phyloP scores from a whole-genome alignment of 1,140 invertebrate genomes.

The Callitettix versicolor region DNA sequence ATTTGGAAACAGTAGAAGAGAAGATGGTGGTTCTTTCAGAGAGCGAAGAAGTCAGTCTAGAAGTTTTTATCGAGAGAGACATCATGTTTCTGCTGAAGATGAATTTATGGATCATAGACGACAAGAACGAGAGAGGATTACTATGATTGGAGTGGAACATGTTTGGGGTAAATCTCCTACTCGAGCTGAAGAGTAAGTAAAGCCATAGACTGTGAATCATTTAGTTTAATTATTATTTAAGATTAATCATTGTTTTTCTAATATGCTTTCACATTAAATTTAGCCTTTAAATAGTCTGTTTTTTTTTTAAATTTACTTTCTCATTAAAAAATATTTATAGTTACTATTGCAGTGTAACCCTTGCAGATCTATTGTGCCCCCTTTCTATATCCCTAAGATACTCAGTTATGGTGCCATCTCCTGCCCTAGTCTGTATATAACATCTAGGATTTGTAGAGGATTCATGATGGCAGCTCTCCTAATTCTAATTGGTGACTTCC shows the following conservation, averaged over 20 bases:
- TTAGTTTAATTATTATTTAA: neutral
- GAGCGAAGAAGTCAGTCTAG: slow-evolving; percentile 6
- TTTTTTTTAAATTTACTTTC: neutral
- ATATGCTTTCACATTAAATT: neutral
- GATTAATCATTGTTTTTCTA: neutral
- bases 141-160: slow-evolving; percentile 48
- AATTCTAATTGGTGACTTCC: too few relatives aligned
- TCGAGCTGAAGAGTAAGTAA: slow-evolving; percentile 43
- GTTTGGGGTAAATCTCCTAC: slow-evolving; percentile 64
- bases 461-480: too few relatives aligned
- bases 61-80: neutral
- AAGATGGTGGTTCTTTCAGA: neutral
- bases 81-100: slow-evolving; percentile 14
- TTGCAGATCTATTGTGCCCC: too few relatives aligned
- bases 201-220: slow-evolving; percentile 21
- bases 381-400: too few relatives aligned
- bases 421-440: too few relatives aligned
- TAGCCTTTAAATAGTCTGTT: neutral
- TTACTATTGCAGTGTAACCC: neutral
- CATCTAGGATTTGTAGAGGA: too few relatives aligned
- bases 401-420: too few relatives aligned
- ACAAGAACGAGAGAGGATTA: slow-evolving; percentile 59
- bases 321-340: neutral
- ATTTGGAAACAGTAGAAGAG: neutral
- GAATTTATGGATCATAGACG: slow-evolving; percentile 36